A percentile compares a stretch with the other conserved stretches of the same genome.
These are phyloP conservation scores for Zenarchopterus dispar DNA, from an alignment of 2,797 vertebrate species.

Conservation along the genomic window DNA sequence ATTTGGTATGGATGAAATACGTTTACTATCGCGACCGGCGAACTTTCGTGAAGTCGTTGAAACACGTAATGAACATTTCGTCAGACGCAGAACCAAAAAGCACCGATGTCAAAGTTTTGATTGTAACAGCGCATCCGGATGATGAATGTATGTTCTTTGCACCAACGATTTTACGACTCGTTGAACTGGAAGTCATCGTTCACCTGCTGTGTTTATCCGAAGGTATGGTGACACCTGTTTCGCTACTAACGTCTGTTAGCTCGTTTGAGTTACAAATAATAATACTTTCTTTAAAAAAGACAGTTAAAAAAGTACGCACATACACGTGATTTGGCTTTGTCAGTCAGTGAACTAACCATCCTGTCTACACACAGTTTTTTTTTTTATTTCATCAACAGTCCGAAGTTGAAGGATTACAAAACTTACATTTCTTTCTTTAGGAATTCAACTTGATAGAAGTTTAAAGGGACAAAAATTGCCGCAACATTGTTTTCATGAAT, in stretches of 20 bases:
- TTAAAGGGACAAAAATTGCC: too few species aligned
- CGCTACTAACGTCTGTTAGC: background rate
- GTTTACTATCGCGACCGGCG: constrained; percentile 56
- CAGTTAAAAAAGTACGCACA: background rate
- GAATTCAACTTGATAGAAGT: too few species aligned
- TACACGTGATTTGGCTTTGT: too few species aligned
- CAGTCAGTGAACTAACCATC: too few species aligned
- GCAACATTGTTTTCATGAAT: too few species aligned
- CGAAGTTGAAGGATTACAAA: too few species aligned
- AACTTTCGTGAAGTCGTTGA: constrained; percentile 40
- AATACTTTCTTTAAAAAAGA: background rate
- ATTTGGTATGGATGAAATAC: constrained; percentile 66
- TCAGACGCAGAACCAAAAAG: constrained; percentile 9
- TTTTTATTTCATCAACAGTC: too few species aligned
- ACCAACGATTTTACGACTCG: constrained; percentile 86
- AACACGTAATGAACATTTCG: constrained; percentile 13
- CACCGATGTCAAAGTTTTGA: constrained; percentile 61
- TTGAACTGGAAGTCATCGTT: constrained; percentile 71
- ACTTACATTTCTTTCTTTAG: too few species aligned
- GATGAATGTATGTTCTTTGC: constrained; percentile 98
- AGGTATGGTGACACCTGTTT: constrained; percentile 80
- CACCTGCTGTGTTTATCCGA: constrained; percentile 91
- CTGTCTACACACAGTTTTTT: too few species aligned
- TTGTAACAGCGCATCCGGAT: constrained; percentile 93
- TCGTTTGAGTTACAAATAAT: background rate